Percentiles rank a stretch among this genome's conserved stretches.
Evolutionary conservation across 2,797 vertebrate species (phyloP).

Genomic region (Coranthus polyacanthus): DNA sequence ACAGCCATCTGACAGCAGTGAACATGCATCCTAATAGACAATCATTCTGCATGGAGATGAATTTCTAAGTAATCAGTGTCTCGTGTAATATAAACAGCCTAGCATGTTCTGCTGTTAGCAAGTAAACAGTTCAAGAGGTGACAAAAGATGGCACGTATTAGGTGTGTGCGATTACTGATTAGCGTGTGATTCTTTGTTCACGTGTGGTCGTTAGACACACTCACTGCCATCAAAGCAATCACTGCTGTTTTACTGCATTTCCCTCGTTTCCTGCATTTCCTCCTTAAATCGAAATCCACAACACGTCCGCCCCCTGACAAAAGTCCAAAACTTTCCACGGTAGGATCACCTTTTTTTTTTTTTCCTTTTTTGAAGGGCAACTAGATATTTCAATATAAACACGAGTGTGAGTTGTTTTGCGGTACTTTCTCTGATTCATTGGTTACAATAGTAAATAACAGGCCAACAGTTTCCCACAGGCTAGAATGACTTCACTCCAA

Average conservation of each 20-base stretch:
- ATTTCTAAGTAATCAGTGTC: constrained; percentile 53
- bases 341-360: too few species aligned
- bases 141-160: constrained; percentile 38
- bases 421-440: too few species aligned
- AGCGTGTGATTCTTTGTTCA: constrained; percentile 22
- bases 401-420: too few species aligned
- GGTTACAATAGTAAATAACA: too few species aligned
- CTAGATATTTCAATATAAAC: too few species aligned
- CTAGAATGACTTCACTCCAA: too few species aligned
- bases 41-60: constrained; percentile 59
- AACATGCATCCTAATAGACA: constrained; percentile 71
- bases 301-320: neutral
- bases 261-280: neutral
- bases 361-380: too few species aligned
- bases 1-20: constrained; percentile 54
- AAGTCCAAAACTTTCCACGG: neutral
- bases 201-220: constrained; percentile 23
- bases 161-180: constrained; percentile 37
- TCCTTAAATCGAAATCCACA: constrained; percentile 7
- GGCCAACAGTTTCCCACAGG: too few species aligned
- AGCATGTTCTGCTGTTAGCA: constrained; percentile 48
- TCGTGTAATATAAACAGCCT: constrained; percentile 47
- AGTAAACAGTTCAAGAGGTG: constrained; percentile 57
- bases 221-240: neutral
- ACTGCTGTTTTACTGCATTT: neutral